Evolutionary conservation across 2,113 vertebrate species (phyloP).

Genomic region (Chloropsis hardwickii): DNA sequence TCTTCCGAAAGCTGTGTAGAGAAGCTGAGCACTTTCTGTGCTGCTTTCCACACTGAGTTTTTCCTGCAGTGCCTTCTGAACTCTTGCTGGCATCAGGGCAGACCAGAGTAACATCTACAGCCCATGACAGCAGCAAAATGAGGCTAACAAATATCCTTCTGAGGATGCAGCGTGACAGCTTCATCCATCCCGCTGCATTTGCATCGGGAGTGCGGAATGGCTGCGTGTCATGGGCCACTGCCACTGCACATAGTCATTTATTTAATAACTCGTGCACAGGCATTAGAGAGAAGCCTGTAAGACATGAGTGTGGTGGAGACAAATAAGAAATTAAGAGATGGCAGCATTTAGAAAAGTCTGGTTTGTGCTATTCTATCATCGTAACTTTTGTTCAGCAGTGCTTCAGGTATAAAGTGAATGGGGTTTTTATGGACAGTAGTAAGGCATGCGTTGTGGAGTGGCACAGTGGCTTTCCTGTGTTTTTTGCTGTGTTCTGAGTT

Average conservation of each 20-base stretch:
- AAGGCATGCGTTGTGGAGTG: background rate
- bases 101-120: slow-evolving; percentile 66
- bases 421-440: background rate
- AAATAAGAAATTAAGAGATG: slow-evolving; percentile 52
- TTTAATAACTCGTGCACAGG: slow-evolving; percentile 68
- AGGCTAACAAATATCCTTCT: slow-evolving; percentile 76
- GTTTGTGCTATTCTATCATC: background rate
- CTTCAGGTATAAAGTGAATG: background rate
- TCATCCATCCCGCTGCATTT: slow-evolving; percentile 67
- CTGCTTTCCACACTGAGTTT: background rate
- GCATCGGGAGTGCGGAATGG: slow-evolving; percentile 53
- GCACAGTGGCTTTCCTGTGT: background rate
- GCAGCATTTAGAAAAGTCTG: background rate
- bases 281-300: slow-evolving; percentile 23
- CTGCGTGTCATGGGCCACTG: slow-evolving; percentile 57
- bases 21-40: background rate
- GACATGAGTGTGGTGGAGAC: slow-evolving; percentile 36
- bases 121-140: slow-evolving; percentile 80
- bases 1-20: background rate
- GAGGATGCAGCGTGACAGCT: slow-evolving; percentile 68
- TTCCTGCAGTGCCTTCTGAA: background rate
- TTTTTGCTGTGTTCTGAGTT: background rate
- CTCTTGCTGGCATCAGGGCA: background rate
- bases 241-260: slow-evolving; percentile 59
- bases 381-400: background rate